phyloP scores from a whole-genome alignment of 2,888 invertebrate genomes.

The Cryptocephalus moraei region DNA sequence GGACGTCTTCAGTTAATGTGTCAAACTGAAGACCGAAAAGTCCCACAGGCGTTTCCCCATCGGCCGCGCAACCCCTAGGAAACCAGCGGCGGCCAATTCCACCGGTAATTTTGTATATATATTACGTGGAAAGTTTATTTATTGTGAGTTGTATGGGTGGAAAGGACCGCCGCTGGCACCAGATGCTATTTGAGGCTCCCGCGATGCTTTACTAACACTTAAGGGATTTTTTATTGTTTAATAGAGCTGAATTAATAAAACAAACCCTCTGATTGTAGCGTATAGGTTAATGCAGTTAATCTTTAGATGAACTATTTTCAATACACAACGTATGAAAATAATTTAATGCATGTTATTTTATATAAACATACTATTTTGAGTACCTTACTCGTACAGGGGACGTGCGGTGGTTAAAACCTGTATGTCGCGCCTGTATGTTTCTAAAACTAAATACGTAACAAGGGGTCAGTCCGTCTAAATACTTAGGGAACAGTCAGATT shows the following conservation, averaged over 20 bases:
- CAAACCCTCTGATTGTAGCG: slow-evolving; percentile 31
- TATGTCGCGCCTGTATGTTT: slow-evolving; percentile 3
- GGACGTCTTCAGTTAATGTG: slow-evolving; percentile 21
- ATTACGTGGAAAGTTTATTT: slow-evolving; percentile 22
- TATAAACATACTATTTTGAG: slow-evolving; percentile 16
- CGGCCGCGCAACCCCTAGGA: slow-evolving; percentile 2
- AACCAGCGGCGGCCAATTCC: slow-evolving; percentile 13
- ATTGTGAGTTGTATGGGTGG: slow-evolving; percentile 15
- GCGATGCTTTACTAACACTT: slow-evolving; percentile 13
- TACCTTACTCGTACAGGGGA: slow-evolving; percentile 12
- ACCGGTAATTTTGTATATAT: slow-evolving; percentile 26
- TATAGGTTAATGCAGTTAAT: slow-evolving; percentile 19
- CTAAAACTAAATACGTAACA: slow-evolving; percentile 21
- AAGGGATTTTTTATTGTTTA: neutral
- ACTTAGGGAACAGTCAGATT: slow-evolving; percentile 25
- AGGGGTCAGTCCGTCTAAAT: slow-evolving; percentile 27
- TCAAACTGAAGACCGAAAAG: slow-evolving; percentile 19
- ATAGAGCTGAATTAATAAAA: no score
- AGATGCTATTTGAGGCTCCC: slow-evolving; percentile 10
- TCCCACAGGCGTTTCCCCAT: slow-evolving; percentile 11
- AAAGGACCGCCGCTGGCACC: slow-evolving; percentile 8
- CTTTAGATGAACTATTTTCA: slow-evolving; percentile 30
- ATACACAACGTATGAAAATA: slow-evolving; percentile 25
- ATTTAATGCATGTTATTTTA: slow-evolving; percentile 29
- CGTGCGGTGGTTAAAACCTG: no score